Base-by-base conservation (phyloP, 2,113 vertebrate genomes). In the Sander lucioperca region DNA sequence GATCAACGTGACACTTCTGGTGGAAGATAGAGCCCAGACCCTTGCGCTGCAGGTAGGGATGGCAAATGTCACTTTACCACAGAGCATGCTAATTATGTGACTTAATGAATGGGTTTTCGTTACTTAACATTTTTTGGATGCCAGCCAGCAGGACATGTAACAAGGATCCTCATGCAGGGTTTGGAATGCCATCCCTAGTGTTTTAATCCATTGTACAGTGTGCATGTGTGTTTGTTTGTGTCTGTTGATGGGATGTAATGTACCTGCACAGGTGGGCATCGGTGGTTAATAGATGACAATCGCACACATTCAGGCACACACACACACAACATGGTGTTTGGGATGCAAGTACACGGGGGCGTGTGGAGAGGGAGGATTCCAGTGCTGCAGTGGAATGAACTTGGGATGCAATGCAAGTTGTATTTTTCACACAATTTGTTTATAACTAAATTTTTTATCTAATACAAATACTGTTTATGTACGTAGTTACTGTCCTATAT, bases 61-160 rank as follows among this genome's bases (percentile, higher is more conserved):
- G 47, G 89, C 27, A 87, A 88, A 86, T 80, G 88, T 89, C 89
- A 82, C 84, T 86, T 87, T 65, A 86, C 77, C 85, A 69, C 27
- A 73, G 62, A 69, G 82, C 50, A 65, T 64, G 71, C 80, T 92
- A 88, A 93, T 93, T 91, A 84, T 69, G 67, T 19, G 19, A 79
- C 85, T 73, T 75, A 80, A 91, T 89, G 80, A 79, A 86, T 71
- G 73, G 6, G 0, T 64, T 79, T 12, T 81, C 7, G 6, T 82
- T 72, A 57, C 67, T 63, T 65, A 61, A 79, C 68, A 21, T 30
- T 86, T 62, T 71, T 67, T 85, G 88, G 90, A 91, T 9, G 69
- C 6, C 33, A 6, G 91, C 91, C 89, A 92, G 77, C 12, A 43
- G 74, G 73, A 62, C 65, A 45, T 88, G 85, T 87, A 74, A 61